These are phyloP conservation scores for Leucosticte australis DNA, from an alignment of 2,113 vertebrate genomes.

Conservation along the genomic window DNA sequence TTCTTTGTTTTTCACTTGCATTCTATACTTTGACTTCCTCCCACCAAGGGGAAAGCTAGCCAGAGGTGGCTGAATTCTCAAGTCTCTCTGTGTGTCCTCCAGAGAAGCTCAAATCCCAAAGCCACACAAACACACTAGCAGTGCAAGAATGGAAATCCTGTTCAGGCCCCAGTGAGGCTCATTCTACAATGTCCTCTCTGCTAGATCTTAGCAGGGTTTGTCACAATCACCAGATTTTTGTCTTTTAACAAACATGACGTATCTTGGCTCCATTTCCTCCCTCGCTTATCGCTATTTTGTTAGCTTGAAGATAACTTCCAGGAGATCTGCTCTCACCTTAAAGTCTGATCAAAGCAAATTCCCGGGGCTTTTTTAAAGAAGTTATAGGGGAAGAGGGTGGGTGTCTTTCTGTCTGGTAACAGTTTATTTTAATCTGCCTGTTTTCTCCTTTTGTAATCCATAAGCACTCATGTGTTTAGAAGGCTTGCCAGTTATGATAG, in stretches of 20 bases:
- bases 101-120: background rate
- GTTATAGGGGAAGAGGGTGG: slow-evolving; percentile 38
- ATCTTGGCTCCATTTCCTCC: slow-evolving; percentile 39
- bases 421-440: slow-evolving; percentile 71
- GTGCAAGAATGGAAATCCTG: slow-evolving; percentile 11
- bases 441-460: slow-evolving; percentile 71
- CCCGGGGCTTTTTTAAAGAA: background rate
- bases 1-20: background rate
- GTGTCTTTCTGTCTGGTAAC: slow-evolving; percentile 58
- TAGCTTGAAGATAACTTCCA: slow-evolving; percentile 61
- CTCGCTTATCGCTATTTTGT: slow-evolving; percentile 56
- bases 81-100: background rate
- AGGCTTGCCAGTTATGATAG: slow-evolving; percentile 67
- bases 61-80: background rate
- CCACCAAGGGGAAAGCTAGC: background rate
- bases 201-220: background rate
- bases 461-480: slow-evolving; percentile 58
- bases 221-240: slow-evolving; percentile 17
- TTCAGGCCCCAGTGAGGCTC: background rate
- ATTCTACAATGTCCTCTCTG: background rate
- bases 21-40: background rate
- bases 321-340: slow-evolving; percentile 48
- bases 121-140: background rate
- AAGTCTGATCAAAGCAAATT: slow-evolving; percentile 58
- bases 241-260: slow-evolving; percentile 6